These are phyloP conservation scores for Conchocele bisecta DNA, from an alignment of 2,888 invertebrate genomes.

Conservation along the genomic window DNA sequence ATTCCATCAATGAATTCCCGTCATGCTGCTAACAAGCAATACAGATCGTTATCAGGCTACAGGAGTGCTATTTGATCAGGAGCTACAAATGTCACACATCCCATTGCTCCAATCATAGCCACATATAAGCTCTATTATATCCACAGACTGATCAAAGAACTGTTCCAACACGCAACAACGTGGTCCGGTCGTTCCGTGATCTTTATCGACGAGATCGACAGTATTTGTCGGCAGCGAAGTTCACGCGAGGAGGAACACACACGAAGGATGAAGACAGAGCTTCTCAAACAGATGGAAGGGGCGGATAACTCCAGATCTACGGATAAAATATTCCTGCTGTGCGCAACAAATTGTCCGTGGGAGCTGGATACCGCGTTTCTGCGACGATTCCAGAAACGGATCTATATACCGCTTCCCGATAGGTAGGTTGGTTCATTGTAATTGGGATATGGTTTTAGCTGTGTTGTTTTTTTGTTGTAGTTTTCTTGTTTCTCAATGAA, in stretches of 20 bases:
- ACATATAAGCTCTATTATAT: too few species aligned
- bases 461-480: too few species aligned
- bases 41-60: too few species aligned
- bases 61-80: too few species aligned
- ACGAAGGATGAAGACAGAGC: slow-evolving; percentile 85
- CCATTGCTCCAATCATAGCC: too few species aligned
- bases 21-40: too few species aligned
- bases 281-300: slow-evolving; percentile 85
- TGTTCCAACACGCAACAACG: slow-evolving; percentile 81
- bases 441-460: neutral
- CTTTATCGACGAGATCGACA: slow-evolving; percentile 87
- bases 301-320: slow-evolving; percentile 69
- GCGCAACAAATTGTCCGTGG: slow-evolving; percentile 87
- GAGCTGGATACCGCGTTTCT: slow-evolving; percentile 86
- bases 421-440: slow-evolving; percentile 70
- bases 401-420: slow-evolving; percentile 85
- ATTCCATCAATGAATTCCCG: too few species aligned
- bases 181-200: slow-evolving; percentile 83
- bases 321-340: slow-evolving; percentile 83
- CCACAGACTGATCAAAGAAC: slow-evolving; percentile 81
- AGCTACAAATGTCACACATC: too few species aligned
- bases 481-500: too few species aligned
- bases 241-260: slow-evolving; percentile 84
- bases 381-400: slow-evolving; percentile 85
- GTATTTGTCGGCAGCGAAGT: slow-evolving; percentile 84